These are phyloP conservation scores for Venustoraphidia nigricollis DNA, from an alignment of 2,888 invertebrate species.

Conservation along the genomic window DNA sequence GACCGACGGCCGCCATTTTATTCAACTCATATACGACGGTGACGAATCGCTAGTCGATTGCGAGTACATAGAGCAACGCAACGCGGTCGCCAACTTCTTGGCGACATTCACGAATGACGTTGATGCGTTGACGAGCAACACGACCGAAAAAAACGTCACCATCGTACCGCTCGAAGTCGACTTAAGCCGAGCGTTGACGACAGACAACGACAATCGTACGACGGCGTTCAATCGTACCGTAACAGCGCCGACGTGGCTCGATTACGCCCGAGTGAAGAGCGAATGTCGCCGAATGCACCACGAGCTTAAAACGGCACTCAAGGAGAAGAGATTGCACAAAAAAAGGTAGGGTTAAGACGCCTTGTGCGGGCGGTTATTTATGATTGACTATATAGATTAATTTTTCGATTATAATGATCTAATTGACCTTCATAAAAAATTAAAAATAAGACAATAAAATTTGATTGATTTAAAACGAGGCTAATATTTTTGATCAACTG, in stretches of 20 bases:
- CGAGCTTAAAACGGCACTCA: conserved; percentile 9
- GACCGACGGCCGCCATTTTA: conserved; percentile 49
- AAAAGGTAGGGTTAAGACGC: too few species aligned
- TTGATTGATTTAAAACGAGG: too few species aligned
- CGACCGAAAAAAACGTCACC: conserved; percentile 32
- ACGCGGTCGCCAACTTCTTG: conserved; percentile 39
- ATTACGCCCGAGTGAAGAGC: conserved; percentile 39
- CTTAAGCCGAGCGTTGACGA: conserved; percentile 30
- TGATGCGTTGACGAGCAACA: conserved; percentile 17
- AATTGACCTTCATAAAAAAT: too few species aligned
- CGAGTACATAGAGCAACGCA: conserved; percentile 41
- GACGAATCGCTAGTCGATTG: conserved; percentile 47
- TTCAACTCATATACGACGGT: conserved; percentile 50
- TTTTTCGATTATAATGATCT: too few species aligned
- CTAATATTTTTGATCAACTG: too few species aligned
- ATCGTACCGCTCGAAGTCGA: conserved; percentile 37
- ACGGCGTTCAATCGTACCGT: neutral
- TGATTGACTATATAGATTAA: too few species aligned
- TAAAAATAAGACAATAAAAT: too few species aligned
- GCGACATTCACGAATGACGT: conserved; percentile 40
- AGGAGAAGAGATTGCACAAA: too few species aligned
- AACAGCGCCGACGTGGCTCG: conserved; percentile 30
- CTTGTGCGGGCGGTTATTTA: too few species aligned
- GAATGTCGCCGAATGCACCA: conserved; percentile 33
- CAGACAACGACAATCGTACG: conserved; percentile 23